A percentile compares a stretch with the other conserved stretches of the same genome.
These are phyloP conservation scores for Cheilosia pagana DNA, from an alignment of 2,888 invertebrate genomes.

Conservation along the genomic window DNA sequence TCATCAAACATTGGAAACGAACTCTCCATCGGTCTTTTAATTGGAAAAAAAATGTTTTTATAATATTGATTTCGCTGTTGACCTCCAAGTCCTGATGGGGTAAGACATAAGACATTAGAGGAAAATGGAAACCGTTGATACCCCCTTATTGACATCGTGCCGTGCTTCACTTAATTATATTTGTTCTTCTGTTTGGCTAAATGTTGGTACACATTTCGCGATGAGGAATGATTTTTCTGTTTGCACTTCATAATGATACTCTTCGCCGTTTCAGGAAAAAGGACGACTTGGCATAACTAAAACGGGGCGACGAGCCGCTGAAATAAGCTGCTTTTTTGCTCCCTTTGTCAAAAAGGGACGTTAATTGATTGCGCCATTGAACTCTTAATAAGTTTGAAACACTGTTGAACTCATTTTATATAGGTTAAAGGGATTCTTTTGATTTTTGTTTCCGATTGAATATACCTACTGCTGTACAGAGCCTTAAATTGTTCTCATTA, in stretches of 20 bases:
- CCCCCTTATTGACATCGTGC: not conserved
- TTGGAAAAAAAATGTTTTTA: not conserved
- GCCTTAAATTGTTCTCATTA: not conserved
- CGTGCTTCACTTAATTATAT: not conserved
- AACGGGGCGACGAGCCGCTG: not conserved
- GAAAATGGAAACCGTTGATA: constrained; percentile 6
- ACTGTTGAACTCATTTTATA: constrained; percentile 16
- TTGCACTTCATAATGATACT: not conserved
- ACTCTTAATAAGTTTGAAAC: constrained; percentile 7
- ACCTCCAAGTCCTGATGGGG: not conserved
- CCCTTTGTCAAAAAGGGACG: not conserved
- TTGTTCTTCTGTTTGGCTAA: not conserved
- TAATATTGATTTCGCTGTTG: constrained; percentile 5
- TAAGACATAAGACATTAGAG: not conserved
- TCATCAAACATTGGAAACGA: too few species aligned
- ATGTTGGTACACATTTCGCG: not conserved
- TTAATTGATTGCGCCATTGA: constrained; percentile 26
- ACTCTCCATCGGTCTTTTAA: not conserved
- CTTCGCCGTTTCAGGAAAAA: not conserved
- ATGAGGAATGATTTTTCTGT: not conserved
- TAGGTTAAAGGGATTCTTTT: constrained; percentile 14
- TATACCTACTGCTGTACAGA: constrained; percentile 11
- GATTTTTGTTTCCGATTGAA: constrained; percentile 14
- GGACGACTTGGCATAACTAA: not conserved
- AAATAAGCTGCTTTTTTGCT: constrained; percentile 10